Conservation (phyloP, 2,113 vertebrate genomes). For the Urocolius indicus region DNA sequence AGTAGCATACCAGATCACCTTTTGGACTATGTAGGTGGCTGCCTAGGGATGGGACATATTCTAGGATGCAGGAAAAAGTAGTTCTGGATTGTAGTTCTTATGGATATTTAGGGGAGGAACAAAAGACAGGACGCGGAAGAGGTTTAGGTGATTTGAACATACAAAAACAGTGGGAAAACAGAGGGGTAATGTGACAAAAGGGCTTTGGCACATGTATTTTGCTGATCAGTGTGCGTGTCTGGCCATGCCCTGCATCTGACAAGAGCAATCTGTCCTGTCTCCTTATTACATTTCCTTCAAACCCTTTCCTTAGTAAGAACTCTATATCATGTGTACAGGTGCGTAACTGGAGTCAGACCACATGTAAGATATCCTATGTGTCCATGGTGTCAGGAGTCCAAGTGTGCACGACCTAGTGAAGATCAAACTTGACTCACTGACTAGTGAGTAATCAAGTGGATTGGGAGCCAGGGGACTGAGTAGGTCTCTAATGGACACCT, state of each 20-base stretch:
- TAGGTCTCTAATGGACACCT: fast-evolving
- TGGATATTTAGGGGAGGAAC: background rate
- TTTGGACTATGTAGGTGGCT: fast-evolving
- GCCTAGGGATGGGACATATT: fast-evolving
- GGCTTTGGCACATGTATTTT: background rate
- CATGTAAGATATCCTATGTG: background rate
- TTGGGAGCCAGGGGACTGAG: background rate
- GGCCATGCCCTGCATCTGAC: background rate
- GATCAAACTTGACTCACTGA: background rate
- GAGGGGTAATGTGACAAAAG: background rate
- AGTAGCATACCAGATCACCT: background rate
- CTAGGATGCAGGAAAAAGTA: background rate
- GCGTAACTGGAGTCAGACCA: background rate
- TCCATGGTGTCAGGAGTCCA: fast-evolving
- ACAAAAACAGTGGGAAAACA: background rate
- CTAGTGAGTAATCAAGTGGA: background rate
- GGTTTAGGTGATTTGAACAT: background rate
- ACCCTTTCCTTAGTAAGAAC: background rate
- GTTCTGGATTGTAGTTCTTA: background rate
- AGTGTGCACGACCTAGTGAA: background rate
- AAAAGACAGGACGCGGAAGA: background rate
- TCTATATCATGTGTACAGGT: background rate
- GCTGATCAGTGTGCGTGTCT: background rate
- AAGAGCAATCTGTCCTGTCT: background rate
- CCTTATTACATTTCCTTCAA: background rate